phyloP scores from a whole-genome alignment of 2,113 vertebrate genomes.

The Azemiops feae region DNA sequence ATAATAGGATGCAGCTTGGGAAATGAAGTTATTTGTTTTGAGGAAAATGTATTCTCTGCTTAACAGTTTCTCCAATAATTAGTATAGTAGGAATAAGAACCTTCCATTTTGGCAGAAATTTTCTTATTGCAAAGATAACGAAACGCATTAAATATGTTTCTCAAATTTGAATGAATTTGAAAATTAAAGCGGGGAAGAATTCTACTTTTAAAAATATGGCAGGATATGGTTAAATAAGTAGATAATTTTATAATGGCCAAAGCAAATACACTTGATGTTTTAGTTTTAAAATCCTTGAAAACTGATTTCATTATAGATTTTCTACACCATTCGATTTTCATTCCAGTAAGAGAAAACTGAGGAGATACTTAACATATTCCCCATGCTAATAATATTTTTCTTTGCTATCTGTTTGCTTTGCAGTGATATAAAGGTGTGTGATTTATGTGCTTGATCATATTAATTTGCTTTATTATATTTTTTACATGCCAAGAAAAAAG shows the following conservation, averaged over 20 bases:
- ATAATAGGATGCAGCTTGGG: conserved; percentile 17
- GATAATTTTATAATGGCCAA: background rate
- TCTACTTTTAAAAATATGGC: background rate
- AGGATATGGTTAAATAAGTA: background rate
- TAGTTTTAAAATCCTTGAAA: background rate
- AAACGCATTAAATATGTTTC: background rate
- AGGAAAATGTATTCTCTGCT: conserved; percentile 14
- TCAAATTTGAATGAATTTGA: background rate
- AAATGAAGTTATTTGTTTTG: conserved; percentile 31
- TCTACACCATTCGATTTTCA: background rate
- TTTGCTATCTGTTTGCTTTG: background rate
- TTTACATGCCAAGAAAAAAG: background rate
- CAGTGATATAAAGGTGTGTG: background rate
- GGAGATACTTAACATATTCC: background rate
- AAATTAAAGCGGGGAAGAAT: background rate
- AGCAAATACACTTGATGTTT: background rate
- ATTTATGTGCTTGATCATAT: background rate
- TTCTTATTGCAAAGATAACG: background rate
- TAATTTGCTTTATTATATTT: background rate
- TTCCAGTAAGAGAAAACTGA: background rate
- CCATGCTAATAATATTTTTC: background rate
- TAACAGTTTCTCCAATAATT: conserved; percentile 15
- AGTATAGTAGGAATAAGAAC: background rate
- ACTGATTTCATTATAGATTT: background rate
- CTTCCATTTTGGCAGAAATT: background rate